Evolutionary conservation across 2,797 vertebrate genomes (phyloP).

Genomic region (Ibycter americanus): DNA sequence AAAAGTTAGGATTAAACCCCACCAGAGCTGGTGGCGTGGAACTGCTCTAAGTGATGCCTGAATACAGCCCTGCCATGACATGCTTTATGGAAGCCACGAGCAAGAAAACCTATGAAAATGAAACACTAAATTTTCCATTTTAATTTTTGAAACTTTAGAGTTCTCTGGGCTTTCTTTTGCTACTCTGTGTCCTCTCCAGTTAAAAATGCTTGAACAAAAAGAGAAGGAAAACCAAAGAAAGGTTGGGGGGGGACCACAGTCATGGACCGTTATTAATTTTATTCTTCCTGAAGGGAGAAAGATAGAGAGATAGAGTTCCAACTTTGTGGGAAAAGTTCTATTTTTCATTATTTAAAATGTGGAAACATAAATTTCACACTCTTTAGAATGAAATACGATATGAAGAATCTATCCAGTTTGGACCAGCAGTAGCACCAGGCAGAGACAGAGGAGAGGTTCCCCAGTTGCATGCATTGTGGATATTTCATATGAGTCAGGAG

Average conservation of each 20-base stretch:
- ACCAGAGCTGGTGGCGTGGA: neutral
- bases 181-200: neutral
- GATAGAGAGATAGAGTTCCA: neutral
- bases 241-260: rapidly evolving
- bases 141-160: neutral
- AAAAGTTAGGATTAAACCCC: neutral
- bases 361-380: neutral
- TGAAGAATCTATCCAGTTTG: neutral
- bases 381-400: neutral
- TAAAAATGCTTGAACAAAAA: neutral
- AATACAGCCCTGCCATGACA: neutral
- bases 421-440: neutral
- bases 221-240: neutral
- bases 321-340: neutral
- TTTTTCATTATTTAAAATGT: neutral
- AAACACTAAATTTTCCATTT: neutral
- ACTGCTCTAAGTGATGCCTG: neutral
- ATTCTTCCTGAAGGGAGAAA: neutral
- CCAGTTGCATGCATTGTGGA: neutral
- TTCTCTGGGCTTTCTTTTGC: neutral
- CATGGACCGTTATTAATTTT: neutral
- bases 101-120: neutral
- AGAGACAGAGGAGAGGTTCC: neutral
- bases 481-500: neutral
- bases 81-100: neutral